A percentile compares a stretch with the other conserved stretches of the same genome.
Evolutionary conservation across 2,113 vertebrate genomes (phyloP).

Genomic region (Conger conger): DNA sequence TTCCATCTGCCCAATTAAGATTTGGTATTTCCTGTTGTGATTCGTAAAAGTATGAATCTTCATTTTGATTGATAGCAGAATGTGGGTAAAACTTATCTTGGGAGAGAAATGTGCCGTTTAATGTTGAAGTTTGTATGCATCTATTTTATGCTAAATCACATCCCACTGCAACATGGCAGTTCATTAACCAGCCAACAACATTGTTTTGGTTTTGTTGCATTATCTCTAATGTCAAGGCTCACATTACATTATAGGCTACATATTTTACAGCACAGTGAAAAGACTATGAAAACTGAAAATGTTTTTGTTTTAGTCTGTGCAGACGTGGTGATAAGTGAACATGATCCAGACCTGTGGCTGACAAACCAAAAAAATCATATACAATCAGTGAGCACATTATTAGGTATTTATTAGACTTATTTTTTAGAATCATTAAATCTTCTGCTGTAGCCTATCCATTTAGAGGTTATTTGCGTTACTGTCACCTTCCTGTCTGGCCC

Average conservation of each 20-base stretch:
- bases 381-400: too few relatives aligned
- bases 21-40: conserved; percentile 4
- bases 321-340: not conserved
- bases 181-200: not conserved
- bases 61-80: not conserved
- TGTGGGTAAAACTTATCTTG: not conserved
- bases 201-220: not conserved
- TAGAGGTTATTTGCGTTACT: too few relatives aligned
- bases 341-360: not conserved
- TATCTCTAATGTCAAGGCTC: not conserved
- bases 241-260: not conserved
- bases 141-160: not conserved
- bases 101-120: not conserved
- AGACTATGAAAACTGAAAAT: not conserved
- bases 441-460: too few relatives aligned
- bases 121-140: not conserved
- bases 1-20: not conserved
- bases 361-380: not conserved
- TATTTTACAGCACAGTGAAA: not conserved
- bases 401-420: too few relatives aligned
- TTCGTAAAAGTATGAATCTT: not conserved
- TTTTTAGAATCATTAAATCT: too few relatives aligned
- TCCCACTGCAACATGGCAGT: not conserved
- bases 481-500: too few relatives aligned
- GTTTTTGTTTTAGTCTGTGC: not conserved